phyloP scores from a whole-genome alignment of 2,888 invertebrate species.

The Nebria brevicollis region DNA sequence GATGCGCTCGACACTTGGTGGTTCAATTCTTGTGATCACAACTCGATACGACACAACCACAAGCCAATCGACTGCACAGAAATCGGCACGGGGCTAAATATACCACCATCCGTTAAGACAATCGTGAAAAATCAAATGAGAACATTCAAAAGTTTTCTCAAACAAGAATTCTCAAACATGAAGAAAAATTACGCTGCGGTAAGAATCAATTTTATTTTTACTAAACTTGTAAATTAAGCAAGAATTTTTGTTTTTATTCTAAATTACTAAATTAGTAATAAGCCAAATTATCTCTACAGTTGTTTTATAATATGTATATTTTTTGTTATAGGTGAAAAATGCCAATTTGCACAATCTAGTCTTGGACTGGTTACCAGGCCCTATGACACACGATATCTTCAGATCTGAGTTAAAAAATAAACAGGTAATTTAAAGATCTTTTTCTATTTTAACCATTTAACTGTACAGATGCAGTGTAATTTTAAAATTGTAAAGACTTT shows the following conservation, averaged over 20 bases:
- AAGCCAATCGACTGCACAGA: not conserved
- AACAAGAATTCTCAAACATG: not conserved
- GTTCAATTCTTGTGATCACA: slow-evolving; percentile 30
- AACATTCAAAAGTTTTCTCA: not conserved
- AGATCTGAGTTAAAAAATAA: not conserved
- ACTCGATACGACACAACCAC: not conserved
- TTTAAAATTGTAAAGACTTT: not conserved
- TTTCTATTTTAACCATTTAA: not conserved
- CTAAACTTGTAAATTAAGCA: not conserved
- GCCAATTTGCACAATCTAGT: not conserved
- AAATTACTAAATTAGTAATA: not conserved
- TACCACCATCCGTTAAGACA: not conserved
- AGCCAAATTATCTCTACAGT: not conserved
- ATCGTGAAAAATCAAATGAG: slow-evolving; percentile 10
- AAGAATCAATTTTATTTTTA: not conserved
- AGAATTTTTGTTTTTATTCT: not conserved
- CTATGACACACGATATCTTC: not conserved
- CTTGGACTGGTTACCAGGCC: not conserved
- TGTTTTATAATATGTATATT: not conserved
- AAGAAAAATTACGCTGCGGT: not conserved
- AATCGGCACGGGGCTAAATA: not conserved
- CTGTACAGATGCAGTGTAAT: too few species aligned
- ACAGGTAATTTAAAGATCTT: not conserved
- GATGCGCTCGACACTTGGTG: slow-evolving; percentile 25
- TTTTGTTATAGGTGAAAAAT: slow-evolving; percentile 2